Evolutionary conservation across 1,140 invertebrate species (phyloP).

Genomic region (Bombus confusus): DNA sequence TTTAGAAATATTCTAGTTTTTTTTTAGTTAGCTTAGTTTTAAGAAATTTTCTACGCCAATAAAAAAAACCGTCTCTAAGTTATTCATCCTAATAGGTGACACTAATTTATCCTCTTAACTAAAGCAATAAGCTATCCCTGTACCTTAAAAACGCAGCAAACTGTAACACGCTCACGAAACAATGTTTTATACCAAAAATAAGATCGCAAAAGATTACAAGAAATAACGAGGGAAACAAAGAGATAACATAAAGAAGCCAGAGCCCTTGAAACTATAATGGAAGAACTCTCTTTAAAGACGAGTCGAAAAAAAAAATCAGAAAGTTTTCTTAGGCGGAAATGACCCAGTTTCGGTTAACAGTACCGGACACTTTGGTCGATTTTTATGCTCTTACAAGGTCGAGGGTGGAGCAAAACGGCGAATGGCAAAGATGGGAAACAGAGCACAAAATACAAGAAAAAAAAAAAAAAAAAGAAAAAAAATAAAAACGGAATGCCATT

Average conservation of each 20-base stretch:
- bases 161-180: background rate
- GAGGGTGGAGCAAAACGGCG: slow-evolving; percentile 22
- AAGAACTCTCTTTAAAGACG: slow-evolving; percentile 20
- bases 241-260: background rate
- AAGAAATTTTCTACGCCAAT: too few relatives aligned
- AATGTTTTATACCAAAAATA: background rate
- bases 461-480: too few relatives aligned
- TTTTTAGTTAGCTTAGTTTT: too few relatives aligned
- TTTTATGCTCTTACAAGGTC: slow-evolving; percentile 78
- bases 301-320: slow-evolving; percentile 8
- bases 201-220: background rate
- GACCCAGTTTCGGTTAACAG: slow-evolving; percentile 68
- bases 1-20: too few relatives aligned
- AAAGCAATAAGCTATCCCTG: background rate
- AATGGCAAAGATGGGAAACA: slow-evolving; percentile 68
- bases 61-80: too few relatives aligned
- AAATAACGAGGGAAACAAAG: background rate
- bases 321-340: slow-evolving; percentile 40
- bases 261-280: background rate
- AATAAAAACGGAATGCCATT: slow-evolving; percentile 73
- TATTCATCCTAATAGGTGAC: too few relatives aligned
- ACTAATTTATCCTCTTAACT: background rate
- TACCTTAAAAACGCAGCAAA: background rate
- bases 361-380: slow-evolving; percentile 58
- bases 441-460: slow-evolving; percentile 63